Base-by-base conservation (phyloP, 2,113 vertebrate species). In the Polypterus senegalus region DNA sequence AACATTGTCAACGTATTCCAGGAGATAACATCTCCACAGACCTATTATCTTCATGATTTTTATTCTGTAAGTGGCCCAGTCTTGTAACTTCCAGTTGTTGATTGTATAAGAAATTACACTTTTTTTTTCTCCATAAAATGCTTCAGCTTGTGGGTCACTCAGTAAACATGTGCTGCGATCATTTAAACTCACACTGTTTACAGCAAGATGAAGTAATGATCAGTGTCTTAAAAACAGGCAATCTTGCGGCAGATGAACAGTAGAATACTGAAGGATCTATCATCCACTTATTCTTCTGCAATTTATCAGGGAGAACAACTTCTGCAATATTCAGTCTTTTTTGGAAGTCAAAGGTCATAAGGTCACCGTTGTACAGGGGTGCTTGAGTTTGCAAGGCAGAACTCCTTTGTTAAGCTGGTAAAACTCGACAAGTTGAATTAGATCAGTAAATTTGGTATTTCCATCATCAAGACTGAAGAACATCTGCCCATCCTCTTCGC, bases 341-440 rank as follows among this genome's bases (percentile, higher is more conserved):
- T 66, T 68, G 69, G 66, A 59, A 59, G 67, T 48, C 74, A 75
- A 72, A 74, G 74, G 89, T 99, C 91, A 99, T 89, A 99, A 97
- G 92, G 95, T 92, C 83, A 99, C 93, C 10, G 88, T 82, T 77
- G 92, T 93, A 84, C 96, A 99, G 67, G 94, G 92, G 80, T 99
- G 95, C 82, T 91, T 97, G 73, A 99, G 92, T 83, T 93, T 99
- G 86, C 91, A 97, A 73, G 96, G 95, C 83, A 99, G 84, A 63
- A 95, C 86, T 67, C 96, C 96, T 81, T 90, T 91, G 90, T 99
- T 99, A 73, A 99, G 92, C 86, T 97, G 94, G 84, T 98, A 98
- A 76, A 99, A 99, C 79, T 99, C 95, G 67, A 97, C 96, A 76
- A 99, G 88, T 75, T 99, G 96, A 72, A 99, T 99, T 81, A 99